phyloP scores from a whole-genome alignment of 2,113 vertebrate species.

The Neotragus pygmaeus region DNA sequence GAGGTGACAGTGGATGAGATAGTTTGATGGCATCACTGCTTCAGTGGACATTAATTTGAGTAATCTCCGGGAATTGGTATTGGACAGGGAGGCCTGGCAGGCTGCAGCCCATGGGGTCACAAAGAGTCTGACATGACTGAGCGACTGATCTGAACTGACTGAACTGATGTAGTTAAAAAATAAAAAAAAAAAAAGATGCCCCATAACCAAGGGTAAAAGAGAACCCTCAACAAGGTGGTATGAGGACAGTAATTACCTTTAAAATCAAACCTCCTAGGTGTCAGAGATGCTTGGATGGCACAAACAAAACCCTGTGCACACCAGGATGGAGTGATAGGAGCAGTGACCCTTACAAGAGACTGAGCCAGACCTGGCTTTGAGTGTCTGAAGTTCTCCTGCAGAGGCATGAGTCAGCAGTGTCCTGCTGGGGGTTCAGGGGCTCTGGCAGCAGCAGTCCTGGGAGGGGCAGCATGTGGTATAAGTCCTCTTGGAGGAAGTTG shows the following conservation, averaged over 20 bases:
- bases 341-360: not conserved
- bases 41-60: not conserved
- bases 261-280: not conserved
- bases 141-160: not conserved
- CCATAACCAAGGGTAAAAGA: not conserved
- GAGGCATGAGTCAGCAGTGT: not conserved
- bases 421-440: not conserved
- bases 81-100: not conserved
- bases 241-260: not conserved
- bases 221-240: not conserved
- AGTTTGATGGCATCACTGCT: not conserved
- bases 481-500: not conserved
- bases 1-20: not conserved
- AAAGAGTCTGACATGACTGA: not conserved
- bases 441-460: not conserved
- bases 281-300: not conserved
- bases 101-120: not conserved
- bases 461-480: not conserved
- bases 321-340: not conserved
- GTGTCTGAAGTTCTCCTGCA: not conserved
- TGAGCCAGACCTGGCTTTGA: not conserved
- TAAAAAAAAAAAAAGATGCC: not conserved
- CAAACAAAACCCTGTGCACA: not conserved
- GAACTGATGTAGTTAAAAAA: not conserved
- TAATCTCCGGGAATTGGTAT: rapidly evolving